Evolutionary conservation across 2,797 vertebrate genomes (phyloP).

Genomic region (Gouania willdenowi): DNA sequence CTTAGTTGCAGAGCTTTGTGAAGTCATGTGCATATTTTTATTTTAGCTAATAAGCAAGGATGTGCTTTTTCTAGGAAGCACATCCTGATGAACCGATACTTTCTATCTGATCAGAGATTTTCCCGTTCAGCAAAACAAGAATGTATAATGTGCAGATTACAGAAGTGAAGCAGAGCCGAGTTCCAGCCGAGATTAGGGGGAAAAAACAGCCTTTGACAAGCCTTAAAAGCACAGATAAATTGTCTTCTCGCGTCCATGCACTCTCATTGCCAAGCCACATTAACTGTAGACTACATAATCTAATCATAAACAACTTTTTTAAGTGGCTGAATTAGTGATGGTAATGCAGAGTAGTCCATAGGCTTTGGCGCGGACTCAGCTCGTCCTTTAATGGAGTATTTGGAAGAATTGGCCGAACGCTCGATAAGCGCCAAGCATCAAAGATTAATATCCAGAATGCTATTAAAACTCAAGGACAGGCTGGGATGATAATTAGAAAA

Average conservation of each 20-base stretch:
- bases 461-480: slow-evolving; percentile 81
- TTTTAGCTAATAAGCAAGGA: slow-evolving; percentile 34
- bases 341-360: slow-evolving; percentile 62
- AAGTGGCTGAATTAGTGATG: slow-evolving; percentile 58
- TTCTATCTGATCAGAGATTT: slow-evolving; percentile 65
- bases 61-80: slow-evolving; percentile 38
- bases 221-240: slow-evolving; percentile 49
- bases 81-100: slow-evolving; percentile 50
- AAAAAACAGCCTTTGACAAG: slow-evolving; percentile 39
- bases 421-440: slow-evolving; percentile 74
- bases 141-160: slow-evolving; percentile 63
- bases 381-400: slow-evolving; percentile 66
- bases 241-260: slow-evolving; percentile 16
- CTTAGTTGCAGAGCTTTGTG: slow-evolving; percentile 34
- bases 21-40: slow-evolving; percentile 24
- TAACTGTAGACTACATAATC: slow-evolving; percentile 45
- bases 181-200: slow-evolving; percentile 50
- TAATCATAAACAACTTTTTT: slow-evolving; percentile 52
- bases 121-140: slow-evolving; percentile 71
- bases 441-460: slow-evolving; percentile 81
- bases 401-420: slow-evolving; percentile 66
- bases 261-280: slow-evolving; percentile 30
- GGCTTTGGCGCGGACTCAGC: slow-evolving; percentile 60
- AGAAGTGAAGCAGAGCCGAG: slow-evolving; percentile 39
- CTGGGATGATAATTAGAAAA: slow-evolving; percentile 82